A percentile compares a stretch with the other conserved stretches of the same genome.
phyloP scores from a whole-genome alignment of 2,113 vertebrate genomes.

The Pelvicachromis taeniatus region DNA sequence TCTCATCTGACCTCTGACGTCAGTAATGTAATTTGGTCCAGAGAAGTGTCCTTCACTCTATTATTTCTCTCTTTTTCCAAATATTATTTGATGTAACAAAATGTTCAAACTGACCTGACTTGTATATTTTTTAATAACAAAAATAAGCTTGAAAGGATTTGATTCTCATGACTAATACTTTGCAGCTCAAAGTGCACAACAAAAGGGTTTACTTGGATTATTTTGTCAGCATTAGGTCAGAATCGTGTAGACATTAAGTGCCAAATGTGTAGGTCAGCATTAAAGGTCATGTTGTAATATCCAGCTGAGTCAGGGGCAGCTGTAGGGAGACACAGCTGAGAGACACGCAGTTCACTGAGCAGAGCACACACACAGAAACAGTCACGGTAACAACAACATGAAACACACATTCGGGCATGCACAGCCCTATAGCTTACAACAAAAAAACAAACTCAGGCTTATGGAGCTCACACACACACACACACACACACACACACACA shows the following conservation, averaged over 20 bases:
- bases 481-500: background rate
- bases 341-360: slow-evolving; percentile 16
- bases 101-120: background rate
- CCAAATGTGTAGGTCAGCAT: slow-evolving; percentile 9
- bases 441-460: background rate
- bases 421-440: background rate
- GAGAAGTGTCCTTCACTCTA: background rate
- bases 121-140: background rate
- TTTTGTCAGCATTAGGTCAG: background rate
- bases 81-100: background rate
- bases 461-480: background rate
- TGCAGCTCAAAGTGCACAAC: background rate
- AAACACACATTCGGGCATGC: background rate
- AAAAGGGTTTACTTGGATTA: background rate
- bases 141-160: background rate
- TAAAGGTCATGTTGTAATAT: slow-evolving; percentile 22
- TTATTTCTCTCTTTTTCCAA: background rate
- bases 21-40: background rate
- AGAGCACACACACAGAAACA: background rate
- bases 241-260: slow-evolving; percentile 30
- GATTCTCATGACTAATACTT: background rate
- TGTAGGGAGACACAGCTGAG: slow-evolving; percentile 36
- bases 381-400: background rate
- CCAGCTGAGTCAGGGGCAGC: slow-evolving; percentile 41
- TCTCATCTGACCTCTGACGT: background rate